A percentile compares a stretch with the other conserved stretches of the same genome.
These are phyloP conservation scores for Chrysocyon brachyurus DNA, from an alignment of 2,797 vertebrate species.

Conservation along the genomic window DNA sequence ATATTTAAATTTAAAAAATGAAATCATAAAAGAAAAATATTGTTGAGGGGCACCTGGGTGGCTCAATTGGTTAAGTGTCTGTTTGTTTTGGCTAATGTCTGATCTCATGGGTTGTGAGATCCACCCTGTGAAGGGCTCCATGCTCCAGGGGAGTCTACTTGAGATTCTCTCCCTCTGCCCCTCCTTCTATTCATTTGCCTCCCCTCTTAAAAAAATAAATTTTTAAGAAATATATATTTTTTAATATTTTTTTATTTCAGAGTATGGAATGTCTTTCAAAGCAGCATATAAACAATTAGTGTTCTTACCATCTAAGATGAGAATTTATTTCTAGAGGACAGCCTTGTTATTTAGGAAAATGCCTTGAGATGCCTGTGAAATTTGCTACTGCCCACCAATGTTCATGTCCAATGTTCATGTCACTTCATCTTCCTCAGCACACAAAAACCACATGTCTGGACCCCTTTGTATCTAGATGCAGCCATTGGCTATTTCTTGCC, in stretches of 20 bases:
- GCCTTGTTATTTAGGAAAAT: background rate
- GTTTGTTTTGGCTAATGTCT: no score
- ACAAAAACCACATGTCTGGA: background rate
- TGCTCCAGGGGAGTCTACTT: no score
- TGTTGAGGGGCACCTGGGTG: background rate
- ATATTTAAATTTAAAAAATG: background rate
- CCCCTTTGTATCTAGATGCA: background rate
- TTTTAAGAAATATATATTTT: no score
- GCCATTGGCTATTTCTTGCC: background rate
- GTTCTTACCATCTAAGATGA: background rate
- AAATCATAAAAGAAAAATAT: background rate
- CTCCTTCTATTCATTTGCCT: no score
- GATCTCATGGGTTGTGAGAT: no score
- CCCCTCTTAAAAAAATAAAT: no score
- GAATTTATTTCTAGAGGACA: slow-evolving; percentile 13
- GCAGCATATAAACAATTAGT: background rate
- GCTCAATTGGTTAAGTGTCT: no score
- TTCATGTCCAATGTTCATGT: background rate
- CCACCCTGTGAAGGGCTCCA: no score
- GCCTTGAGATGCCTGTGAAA: background rate
- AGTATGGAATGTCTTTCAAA: background rate
- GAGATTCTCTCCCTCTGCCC: no score
- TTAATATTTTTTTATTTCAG: background rate
- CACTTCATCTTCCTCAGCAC: background rate
- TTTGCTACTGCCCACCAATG: background rate